Conservation (phyloP, 2,113 vertebrate genomes). For the Brienomyrus longianalis region DNA sequence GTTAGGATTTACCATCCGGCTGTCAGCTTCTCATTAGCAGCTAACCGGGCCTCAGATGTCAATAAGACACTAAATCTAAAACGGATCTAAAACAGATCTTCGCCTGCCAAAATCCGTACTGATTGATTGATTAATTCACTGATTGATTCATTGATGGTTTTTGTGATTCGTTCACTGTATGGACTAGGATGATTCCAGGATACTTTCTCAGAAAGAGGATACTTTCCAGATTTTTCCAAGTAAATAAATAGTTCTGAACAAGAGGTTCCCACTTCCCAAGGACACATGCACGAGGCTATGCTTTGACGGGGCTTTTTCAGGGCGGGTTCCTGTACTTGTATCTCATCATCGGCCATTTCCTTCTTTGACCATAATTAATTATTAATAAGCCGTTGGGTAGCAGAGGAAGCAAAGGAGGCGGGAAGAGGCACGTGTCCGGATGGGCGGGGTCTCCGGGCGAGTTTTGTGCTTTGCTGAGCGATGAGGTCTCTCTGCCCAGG, state of each 20-base stretch:
- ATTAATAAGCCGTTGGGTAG: background rate
- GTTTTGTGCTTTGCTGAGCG: background rate
- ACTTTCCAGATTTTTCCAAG: background rate
- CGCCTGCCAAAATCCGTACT: background rate
- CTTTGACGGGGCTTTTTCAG: background rate
- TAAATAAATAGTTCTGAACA: background rate
- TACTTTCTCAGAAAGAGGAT: too few species aligned
- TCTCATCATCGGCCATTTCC: background rate
- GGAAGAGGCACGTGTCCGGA: background rate
- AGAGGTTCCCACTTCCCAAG: background rate
- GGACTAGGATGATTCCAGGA: background rate
- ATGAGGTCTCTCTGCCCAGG: background rate
- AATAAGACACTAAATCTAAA: background rate
- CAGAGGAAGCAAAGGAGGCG: background rate
- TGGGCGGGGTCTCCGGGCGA: background rate
- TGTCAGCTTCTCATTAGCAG: background rate
- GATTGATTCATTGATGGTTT: background rate
- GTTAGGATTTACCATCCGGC: background rate
- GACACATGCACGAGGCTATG: background rate
- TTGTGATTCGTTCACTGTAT: background rate
- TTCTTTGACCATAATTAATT: background rate
- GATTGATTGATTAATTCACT: background rate
- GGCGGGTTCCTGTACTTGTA: background rate
- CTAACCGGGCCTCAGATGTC: background rate
- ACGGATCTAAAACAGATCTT: background rate